These are phyloP conservation scores for Sanderia malayensis DNA, from an alignment of 30 jellyfish, hydroid and myxozoan species.

Conservation along the genomic window DNA sequence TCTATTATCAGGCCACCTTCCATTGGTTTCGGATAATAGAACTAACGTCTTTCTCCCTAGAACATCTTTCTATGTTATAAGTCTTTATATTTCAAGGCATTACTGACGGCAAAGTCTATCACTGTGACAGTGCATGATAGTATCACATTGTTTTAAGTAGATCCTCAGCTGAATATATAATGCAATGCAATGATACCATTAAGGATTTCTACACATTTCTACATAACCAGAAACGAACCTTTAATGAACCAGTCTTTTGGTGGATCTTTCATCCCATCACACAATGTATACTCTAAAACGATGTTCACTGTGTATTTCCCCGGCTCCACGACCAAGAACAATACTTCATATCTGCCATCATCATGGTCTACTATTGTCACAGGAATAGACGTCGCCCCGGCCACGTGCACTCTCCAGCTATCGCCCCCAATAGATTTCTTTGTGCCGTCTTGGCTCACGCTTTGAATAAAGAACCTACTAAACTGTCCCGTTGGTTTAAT, in stretches of 20 bases:
- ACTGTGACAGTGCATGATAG: no score
- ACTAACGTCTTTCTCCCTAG: no score
- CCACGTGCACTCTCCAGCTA: slow-evolving; percentile 76
- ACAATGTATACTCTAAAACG: slow-evolving; percentile 82
- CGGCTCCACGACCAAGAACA: slow-evolving; percentile 71
- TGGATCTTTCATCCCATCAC: slow-evolving; percentile 95
- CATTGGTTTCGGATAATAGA: no score
- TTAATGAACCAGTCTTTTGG: slow-evolving; percentile 83
- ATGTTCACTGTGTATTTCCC: slow-evolving; percentile 72
- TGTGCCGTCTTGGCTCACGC: slow-evolving; percentile 63
- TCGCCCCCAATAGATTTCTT: slow-evolving; percentile 79
- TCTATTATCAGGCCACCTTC: no score
- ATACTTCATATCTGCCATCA: slow-evolving; percentile 85
- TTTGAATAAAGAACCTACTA: slow-evolving; percentile 70
- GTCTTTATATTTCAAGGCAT: no score
- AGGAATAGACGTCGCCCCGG: slow-evolving; percentile 86
- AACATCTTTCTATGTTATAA: no score
- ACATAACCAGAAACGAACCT: slow-evolving; percentile 40
- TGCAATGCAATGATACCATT: no score
- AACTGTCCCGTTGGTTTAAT: slow-evolving; percentile 84
- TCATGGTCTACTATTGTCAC: slow-evolving; percentile 77
- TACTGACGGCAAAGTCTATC: no score
- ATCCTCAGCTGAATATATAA: no score
- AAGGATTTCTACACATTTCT: no score
- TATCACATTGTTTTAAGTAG: no score